These are phyloP conservation scores for Stegodyphus mimosarum DNA, from an alignment of 1,140 invertebrate genomes.

Conservation along the genomic window DNA sequence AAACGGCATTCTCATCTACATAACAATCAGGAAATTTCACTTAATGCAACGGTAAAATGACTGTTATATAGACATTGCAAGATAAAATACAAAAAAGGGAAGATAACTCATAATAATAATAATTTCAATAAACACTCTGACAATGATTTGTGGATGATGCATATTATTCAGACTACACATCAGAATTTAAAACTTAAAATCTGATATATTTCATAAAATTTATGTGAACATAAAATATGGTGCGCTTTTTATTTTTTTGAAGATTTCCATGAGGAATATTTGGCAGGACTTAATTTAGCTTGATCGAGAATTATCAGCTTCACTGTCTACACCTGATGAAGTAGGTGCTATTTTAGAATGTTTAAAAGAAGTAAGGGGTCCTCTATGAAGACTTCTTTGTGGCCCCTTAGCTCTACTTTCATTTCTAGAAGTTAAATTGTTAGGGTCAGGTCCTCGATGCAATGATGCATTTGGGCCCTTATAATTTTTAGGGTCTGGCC, in stretches of 20 bases:
- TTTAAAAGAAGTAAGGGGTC: conserved; percentile 45
- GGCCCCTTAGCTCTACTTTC: conserved; percentile 61
- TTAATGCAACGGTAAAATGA: no score
- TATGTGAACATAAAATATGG: not conserved
- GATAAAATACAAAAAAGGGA: no score
- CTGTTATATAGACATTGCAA: no score
- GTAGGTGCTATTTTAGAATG: conserved; percentile 45
- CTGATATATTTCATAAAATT: not conserved
- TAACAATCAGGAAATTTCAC: no score
- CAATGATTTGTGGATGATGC: not conserved
- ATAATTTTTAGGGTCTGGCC: conserved; percentile 63
- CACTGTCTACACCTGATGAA: conserved; percentile 12
- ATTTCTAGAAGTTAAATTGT: conserved; percentile 19
- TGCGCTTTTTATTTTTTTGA: not conserved
- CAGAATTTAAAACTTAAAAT: not conserved
- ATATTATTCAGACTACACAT: not conserved
- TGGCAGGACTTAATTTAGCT: conserved; percentile 54
- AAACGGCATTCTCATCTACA: no score
- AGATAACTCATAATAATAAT: no score
- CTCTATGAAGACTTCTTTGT: conserved; percentile 46
- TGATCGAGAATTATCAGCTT: conserved; percentile 44
- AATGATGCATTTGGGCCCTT: conserved; percentile 61
- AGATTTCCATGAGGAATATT: conserved; percentile 5
- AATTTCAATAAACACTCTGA: not conserved
- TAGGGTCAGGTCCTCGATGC: conserved; percentile 30